These are phyloP conservation scores for Melospiza georgiana DNA, from an alignment of 2,113 vertebrate species.

Conservation along the genomic window DNA sequence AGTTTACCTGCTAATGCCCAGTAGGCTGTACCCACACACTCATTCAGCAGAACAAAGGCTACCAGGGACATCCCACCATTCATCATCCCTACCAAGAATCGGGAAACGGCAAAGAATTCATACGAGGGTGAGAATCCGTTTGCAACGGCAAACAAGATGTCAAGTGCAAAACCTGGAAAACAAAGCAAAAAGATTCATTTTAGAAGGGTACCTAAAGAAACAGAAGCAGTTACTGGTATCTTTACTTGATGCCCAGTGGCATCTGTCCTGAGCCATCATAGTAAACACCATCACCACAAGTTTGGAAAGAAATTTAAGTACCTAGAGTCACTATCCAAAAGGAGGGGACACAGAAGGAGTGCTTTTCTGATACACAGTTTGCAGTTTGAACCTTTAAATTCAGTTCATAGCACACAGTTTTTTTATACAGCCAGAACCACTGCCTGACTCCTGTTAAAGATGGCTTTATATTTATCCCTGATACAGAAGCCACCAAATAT, in stretches of 20 bases:
- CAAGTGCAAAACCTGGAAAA: conserved; percentile 79
- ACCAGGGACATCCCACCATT: conserved; percentile 85
- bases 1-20: conserved; percentile 83
- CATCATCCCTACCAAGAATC: conserved; percentile 82
- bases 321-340: background rate
- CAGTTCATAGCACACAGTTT: background rate
- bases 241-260: background rate
- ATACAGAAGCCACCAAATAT: background rate
- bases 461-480: background rate
- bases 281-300: background rate
- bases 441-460: background rate
- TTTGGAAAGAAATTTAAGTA: background rate
- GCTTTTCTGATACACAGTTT: background rate
- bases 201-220: background rate
- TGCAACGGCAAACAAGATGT: conserved; percentile 78
- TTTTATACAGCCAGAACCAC: background rate
- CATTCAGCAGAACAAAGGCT: conserved; percentile 83
- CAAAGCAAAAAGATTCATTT: background rate
- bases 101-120: conserved; percentile 75
- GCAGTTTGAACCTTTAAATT: background rate
- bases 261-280: background rate
- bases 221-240: background rate
- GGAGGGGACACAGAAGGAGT: background rate
- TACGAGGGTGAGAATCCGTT: conserved; percentile 81
- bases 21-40: conserved; percentile 81